Evolutionary conservation across 2,113 vertebrate species (phyloP).

Genomic region (Psilopsiagon aurifrons): DNA sequence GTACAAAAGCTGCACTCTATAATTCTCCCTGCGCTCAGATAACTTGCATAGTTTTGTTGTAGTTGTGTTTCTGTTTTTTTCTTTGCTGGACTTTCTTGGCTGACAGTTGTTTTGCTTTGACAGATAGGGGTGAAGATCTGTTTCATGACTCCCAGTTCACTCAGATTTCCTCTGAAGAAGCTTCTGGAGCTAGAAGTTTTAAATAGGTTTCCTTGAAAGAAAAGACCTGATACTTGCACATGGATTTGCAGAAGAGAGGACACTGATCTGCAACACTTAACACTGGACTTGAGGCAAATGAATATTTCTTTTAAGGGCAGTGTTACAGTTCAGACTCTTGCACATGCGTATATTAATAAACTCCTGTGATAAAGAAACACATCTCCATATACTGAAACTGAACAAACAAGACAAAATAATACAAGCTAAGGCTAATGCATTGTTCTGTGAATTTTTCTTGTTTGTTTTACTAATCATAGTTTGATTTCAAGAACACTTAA

Average conservation of each 20-base stretch:
- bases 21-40: not conserved
- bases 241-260: not conserved
- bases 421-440: not conserved
- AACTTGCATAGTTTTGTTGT: slow-evolving; percentile 11
- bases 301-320: not conserved
- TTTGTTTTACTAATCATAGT: not conserved
- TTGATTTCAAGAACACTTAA: not conserved
- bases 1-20: not conserved
- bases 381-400: not conserved
- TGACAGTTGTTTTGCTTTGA: not conserved
- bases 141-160: not conserved
- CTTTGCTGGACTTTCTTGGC: slow-evolving; percentile 6
- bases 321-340: not conserved
- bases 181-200: not conserved
- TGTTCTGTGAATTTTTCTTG: not conserved
- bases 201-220: not conserved
- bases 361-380: not conserved
- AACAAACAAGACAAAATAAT: not conserved
- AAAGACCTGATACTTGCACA: not conserved
- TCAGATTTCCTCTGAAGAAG: not conserved
- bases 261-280: not conserved
- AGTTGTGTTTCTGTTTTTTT: not conserved
- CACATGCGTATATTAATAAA: not conserved
- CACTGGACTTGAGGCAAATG: not conserved
- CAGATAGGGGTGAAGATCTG: not conserved